Conservation (phyloP, 2,888 invertebrate species). For the Cetonia aurata region DNA sequence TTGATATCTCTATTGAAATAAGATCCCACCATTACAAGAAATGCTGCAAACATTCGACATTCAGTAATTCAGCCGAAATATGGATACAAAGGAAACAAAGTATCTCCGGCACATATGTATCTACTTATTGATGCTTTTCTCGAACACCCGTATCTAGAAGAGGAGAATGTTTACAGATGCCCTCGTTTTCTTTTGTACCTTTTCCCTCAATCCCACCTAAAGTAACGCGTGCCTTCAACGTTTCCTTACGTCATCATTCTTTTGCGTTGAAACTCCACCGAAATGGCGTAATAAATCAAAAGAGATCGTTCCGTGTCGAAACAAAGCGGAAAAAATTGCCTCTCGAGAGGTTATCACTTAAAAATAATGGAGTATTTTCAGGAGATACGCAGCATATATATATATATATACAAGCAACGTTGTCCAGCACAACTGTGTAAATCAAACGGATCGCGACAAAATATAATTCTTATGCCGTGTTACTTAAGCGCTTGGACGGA, state of each 20-base stretch:
- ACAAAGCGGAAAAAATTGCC: slow-evolving; percentile 31
- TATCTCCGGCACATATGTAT: too few relatives aligned
- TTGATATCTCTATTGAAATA: background rate
- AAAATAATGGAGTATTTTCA: slow-evolving; percentile 43
- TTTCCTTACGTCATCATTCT: slow-evolving; percentile 20
- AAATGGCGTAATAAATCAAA: slow-evolving; percentile 31
- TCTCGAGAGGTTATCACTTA: slow-evolving; percentile 41
- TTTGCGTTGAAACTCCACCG: slow-evolving; percentile 21
- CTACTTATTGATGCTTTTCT: too few relatives aligned
- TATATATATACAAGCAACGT: slow-evolving; percentile 29
- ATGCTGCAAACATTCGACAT: background rate
- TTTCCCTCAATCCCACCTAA: slow-evolving; percentile 4
- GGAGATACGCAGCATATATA: slow-evolving; percentile 22
- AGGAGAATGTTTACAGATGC: slow-evolving; percentile 7
- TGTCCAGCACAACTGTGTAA: slow-evolving; percentile 47
- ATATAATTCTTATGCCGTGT: slow-evolving; percentile 54
- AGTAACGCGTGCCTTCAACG: slow-evolving; percentile 8
- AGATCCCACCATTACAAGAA: background rate
- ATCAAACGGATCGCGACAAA: slow-evolving; percentile 54
- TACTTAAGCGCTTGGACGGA: slow-evolving; percentile 51
- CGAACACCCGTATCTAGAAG: too few relatives aligned
- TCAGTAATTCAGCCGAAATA: background rate
- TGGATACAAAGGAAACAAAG: too few relatives aligned
- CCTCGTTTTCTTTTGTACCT: slow-evolving; percentile 9
- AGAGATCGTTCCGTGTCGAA: slow-evolving; percentile 21